Conservation (phyloP, 2,113 vertebrate species). For the Corythornis madagascariensis region DNA sequence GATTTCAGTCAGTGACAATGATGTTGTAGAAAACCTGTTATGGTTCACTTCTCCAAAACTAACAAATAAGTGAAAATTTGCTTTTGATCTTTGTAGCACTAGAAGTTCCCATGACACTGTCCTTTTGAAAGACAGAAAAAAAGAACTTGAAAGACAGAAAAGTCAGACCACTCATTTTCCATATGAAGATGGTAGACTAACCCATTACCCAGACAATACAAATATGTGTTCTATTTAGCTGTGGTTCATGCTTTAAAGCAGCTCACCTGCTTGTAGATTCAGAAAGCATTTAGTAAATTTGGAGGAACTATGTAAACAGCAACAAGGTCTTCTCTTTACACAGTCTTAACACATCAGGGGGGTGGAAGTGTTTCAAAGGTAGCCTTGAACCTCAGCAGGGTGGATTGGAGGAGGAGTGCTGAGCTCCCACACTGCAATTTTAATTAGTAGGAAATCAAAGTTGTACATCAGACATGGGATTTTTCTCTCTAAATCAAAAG, state of each 20-base stretch:
- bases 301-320: not conserved
- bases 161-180: not conserved
- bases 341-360: not conserved
- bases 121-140: conserved; percentile 2
- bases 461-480: conserved; percentile 17
- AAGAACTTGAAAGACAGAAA: not conserved
- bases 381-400: conserved; percentile 33
- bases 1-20: not conserved
- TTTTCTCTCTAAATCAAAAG: conserved; percentile 54
- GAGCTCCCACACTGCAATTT: conserved; percentile 4
- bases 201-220: not conserved
- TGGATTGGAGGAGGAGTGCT: not conserved
- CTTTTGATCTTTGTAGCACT: not conserved
- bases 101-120: not conserved
- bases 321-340: not conserved
- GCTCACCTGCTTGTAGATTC: not conserved
- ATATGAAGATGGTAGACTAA: not conserved
- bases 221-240: not conserved
- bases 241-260: not conserved
- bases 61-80: not conserved
- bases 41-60: not conserved
- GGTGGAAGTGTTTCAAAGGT: not conserved
- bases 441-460: conserved; percentile 62
- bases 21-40: not conserved
- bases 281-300: not conserved